These are phyloP conservation scores for Chaetops frenatus DNA, from an alignment of 2,113 vertebrate species.

Conservation along the genomic window DNA sequence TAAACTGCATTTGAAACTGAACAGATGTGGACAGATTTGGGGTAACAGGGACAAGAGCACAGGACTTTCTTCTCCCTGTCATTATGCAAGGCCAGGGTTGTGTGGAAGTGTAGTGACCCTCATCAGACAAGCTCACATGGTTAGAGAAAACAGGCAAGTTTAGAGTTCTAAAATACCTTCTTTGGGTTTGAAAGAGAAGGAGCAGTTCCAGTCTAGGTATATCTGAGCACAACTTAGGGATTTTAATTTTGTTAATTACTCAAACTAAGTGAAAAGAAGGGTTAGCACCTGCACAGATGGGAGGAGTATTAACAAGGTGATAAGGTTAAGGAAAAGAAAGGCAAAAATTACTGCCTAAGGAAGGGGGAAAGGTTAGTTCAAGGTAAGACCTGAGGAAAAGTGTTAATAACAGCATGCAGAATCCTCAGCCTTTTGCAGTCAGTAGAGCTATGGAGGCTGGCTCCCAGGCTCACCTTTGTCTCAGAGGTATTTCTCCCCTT, in stretches of 20 bases:
- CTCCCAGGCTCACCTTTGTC: not conserved
- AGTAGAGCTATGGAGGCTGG: not conserved
- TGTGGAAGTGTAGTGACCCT: not conserved
- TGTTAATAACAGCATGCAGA: not conserved
- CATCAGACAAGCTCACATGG: not conserved
- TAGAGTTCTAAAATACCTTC: not conserved
- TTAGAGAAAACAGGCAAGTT: not conserved
- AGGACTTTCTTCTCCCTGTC: not conserved
- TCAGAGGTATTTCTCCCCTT: not conserved
- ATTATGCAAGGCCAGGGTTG: not conserved
- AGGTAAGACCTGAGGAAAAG: not conserved
- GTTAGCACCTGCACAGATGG: not conserved
- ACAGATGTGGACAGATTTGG: not conserved
- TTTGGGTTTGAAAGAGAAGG: not conserved
- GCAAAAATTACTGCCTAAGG: not conserved
- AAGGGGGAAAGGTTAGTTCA: not conserved
- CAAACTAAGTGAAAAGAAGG: not conserved
- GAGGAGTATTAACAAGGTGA: not conserved
- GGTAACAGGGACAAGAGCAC: not conserved
- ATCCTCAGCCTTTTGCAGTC: not conserved
- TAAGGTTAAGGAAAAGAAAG: not conserved
- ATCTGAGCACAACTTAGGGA: not conserved
- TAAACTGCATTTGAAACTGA: not conserved
- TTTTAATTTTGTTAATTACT: not conserved
- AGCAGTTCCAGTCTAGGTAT: not conserved